Percentiles rank a stretch among this genome's conserved stretches.
Evolutionary conservation across 2,888 invertebrate species (phyloP).

Genomic region (Eilema depressum): DNA sequence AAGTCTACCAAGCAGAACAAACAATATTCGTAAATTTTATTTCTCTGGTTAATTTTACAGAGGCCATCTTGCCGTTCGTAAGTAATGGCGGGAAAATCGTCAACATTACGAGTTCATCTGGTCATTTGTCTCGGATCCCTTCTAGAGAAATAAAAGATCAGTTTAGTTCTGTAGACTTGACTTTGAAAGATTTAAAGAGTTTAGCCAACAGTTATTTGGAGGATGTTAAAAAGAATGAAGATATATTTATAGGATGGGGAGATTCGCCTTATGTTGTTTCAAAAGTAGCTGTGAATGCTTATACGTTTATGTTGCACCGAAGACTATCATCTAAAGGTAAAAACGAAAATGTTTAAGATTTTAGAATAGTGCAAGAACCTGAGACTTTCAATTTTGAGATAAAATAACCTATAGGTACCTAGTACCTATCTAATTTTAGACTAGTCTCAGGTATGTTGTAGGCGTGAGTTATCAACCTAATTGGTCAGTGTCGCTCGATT

Average conservation of each 20-base stretch:
- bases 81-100: constrained; percentile 90
- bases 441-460: background rate
- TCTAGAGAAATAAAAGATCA: constrained; percentile 80
- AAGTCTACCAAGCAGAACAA: constrained; percentile 66
- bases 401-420: too few species aligned
- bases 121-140: constrained; percentile 88
- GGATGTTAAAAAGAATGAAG: constrained; percentile 74
- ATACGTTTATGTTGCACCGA: constrained; percentile 89
- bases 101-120: constrained; percentile 91
- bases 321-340: constrained; percentile 66
- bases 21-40: constrained; percentile 75
- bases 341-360: background rate
- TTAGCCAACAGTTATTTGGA: constrained; percentile 89
- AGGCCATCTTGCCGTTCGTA: constrained; percentile 89
- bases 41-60: constrained; percentile 78
- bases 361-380: background rate
- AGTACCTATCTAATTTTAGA: background rate
- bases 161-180: constrained; percentile 82
- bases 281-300: constrained; percentile 91
- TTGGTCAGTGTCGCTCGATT: background rate
- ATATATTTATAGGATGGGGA: constrained; percentile 84
- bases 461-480: background rate
- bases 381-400: background rate
- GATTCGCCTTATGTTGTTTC: constrained; percentile 90
- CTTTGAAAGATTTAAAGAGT: constrained; percentile 83